A percentile compares a stretch with the other conserved stretches of the same genome.
Conservation (phyloP, 2,113 vertebrate genomes). For the Zeus faber region DNA sequence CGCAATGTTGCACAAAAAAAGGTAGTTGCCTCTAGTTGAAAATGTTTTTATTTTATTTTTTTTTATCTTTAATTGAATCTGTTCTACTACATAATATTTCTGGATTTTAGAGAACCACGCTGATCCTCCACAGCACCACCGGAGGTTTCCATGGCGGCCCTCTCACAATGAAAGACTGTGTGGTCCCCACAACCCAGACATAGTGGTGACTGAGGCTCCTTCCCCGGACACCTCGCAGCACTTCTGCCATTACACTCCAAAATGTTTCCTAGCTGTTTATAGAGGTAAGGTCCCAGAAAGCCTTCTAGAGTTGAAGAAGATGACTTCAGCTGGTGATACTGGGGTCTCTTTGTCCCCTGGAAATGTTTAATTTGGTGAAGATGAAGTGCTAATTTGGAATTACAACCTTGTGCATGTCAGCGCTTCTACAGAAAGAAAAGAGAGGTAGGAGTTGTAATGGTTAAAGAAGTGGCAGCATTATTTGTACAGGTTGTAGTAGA, state of each 20-base stretch:
- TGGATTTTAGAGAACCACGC: constrained; percentile 28
- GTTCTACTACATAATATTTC: background rate
- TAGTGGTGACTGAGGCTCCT: constrained; percentile 13
- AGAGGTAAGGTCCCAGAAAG: constrained; percentile 35
- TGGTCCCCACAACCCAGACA: constrained; percentile 43
- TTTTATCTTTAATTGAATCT: too few relatives aligned
- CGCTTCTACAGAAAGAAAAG: too few relatives aligned
- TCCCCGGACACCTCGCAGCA: constrained; percentile 38
- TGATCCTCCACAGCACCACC: constrained; percentile 40
- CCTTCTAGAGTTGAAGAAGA: background rate
- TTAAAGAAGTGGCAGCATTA: too few relatives aligned
- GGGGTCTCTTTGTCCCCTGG: background rate
- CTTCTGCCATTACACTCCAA: constrained; percentile 58
- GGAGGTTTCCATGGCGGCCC: constrained; percentile 6
- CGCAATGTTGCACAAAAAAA: too few relatives aligned
- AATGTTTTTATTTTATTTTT: too few relatives aligned
- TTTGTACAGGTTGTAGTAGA: too few relatives aligned
- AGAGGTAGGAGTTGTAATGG: too few relatives aligned
- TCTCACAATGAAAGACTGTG: constrained; percentile 29
- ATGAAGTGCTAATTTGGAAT: background rate
- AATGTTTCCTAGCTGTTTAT: constrained; percentile 54
- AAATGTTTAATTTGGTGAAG: background rate
- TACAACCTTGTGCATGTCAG: background rate
- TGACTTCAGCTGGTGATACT: background rate
- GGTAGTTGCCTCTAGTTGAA: too few relatives aligned